Evolutionary conservation across 2,797 vertebrate species (phyloP), one percentile per base, ranked within the genome.

Genomic region (Acrossocheilus fasciatus): DNA sequence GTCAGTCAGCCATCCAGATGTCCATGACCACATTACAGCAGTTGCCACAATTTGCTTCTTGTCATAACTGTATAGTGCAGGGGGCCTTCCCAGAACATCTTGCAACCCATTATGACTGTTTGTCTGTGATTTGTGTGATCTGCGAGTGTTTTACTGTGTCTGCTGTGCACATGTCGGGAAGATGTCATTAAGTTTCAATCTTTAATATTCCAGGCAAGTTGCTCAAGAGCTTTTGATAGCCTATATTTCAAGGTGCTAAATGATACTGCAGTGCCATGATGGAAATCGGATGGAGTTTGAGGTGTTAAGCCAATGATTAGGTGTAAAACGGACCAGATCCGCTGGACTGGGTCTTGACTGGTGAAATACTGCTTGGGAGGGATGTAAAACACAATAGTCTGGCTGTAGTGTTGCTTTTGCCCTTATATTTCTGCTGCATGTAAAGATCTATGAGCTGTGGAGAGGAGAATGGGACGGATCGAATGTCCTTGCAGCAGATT

Each of bases 1-100:
- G 81, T 81, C 52, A 23, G 68, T 66, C 87, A 66, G 73, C 69
- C n/a, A 72, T 69, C 39, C 81, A 82, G 77, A 86, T 88, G 88
- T 88, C 50, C 50, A 86, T 90, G 82, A 93, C 93, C 92, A 92
- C 93, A 94, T 93, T 92, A 94, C 81, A 87, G 86, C 77, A 85
- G 91, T 94, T 91, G 92, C 89, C 93, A 87, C 93, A 93, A 85
- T 93, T 93, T 93, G 90, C 91, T 92, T 92, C 89, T 92, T 92
- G 93, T 95, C 92, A 93, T 86, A 81, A 94, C 91, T 90, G 88
- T 70, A 85, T 45, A 93, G 92, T 90, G 90, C 92, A 88, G 87
- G 88, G 36, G 39, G 41, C 62, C 74, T 82, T 85, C 75, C 81
- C 79, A 69, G 72, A 78, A 75, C 77, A 79, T 84, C 78, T 81